Percentiles rank a stretch among this genome's conserved stretches.
These are phyloP conservation scores for Darwinula stevensoni DNA, from an alignment of 2,888 invertebrate species.

Conservation along the genomic window DNA sequence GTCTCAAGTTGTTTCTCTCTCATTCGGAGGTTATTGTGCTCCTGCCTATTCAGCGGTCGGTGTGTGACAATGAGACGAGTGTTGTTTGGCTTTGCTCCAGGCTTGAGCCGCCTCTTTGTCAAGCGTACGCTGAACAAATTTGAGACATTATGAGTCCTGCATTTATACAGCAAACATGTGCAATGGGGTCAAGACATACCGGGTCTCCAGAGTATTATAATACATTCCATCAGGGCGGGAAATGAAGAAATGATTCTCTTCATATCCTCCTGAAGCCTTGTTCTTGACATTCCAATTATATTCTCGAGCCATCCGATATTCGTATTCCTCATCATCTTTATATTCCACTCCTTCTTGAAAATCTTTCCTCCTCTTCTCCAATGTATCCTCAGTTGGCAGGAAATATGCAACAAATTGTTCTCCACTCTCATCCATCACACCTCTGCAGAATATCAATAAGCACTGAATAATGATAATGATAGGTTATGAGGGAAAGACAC, in stretches of 20 bases:
- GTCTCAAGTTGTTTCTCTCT: conserved; percentile 65
- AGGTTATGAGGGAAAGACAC: not conserved
- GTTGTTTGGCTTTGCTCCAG: conserved; percentile 29
- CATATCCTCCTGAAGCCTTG: conserved; percentile 58
- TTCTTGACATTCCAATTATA: conserved; percentile 99
- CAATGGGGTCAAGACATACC: conserved; percentile 16
- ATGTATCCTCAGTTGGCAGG: conserved; percentile 70
- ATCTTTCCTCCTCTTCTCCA: conserved; percentile 61
- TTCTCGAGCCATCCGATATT: conserved; percentile 87
- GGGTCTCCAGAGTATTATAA: conserved; percentile 78
- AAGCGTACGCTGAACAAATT: not conserved
- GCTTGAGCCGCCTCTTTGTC: too few species aligned
- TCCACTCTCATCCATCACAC: conserved; percentile 96
- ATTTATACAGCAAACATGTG: too few species aligned
- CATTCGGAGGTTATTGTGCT: conserved; percentile 55
- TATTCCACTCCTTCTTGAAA: conserved; percentile 40
- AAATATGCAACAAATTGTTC: conserved; percentile 99
- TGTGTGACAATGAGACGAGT: conserved; percentile 69
- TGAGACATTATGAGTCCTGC: not conserved
- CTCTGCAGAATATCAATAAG: conserved; percentile 34
- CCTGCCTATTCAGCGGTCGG: conserved; percentile 48
- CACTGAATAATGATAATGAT: conserved; percentile 3
- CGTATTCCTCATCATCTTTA: conserved; percentile 69
- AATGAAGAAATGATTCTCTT: conserved; percentile 90
- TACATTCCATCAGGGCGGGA: conserved; percentile 65